Percentiles rank a stretch among this genome's conserved stretches.
Conservation (phyloP, 2,888 invertebrate genomes). For the Eristalinus aeneus region DNA sequence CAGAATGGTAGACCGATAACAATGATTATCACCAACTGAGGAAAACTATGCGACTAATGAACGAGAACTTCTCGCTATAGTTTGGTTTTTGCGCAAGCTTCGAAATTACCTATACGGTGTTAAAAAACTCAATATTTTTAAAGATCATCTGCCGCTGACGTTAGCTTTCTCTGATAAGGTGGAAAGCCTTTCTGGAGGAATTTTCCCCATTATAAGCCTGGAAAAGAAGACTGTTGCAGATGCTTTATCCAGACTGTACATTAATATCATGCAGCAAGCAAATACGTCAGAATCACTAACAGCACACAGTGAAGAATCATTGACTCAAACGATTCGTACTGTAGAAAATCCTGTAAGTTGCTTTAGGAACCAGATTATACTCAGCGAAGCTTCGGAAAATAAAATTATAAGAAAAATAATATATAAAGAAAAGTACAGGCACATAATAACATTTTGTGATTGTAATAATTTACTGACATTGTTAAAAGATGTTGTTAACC, state of each 20-base stretch:
- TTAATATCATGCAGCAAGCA: too few relatives aligned
- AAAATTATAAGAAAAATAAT: slow-evolving; percentile 5
- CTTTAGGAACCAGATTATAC: slow-evolving; percentile 41
- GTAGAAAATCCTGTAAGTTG: slow-evolving; percentile 40
- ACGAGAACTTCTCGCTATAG: slow-evolving; percentile 72
- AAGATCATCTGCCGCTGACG: too few relatives aligned
- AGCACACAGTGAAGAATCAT: too few relatives aligned
- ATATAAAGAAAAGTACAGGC: slow-evolving; percentile 22
- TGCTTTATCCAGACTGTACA: too few relatives aligned
- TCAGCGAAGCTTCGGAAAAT: neutral
- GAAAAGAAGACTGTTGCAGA: too few relatives aligned
- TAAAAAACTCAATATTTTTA: too few relatives aligned
- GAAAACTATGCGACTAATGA: neutral
- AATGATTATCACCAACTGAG: slow-evolving; percentile 4
- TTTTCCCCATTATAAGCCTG: too few relatives aligned
- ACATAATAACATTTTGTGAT: too few relatives aligned
- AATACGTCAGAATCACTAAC: too few relatives aligned
- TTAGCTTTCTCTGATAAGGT: too few relatives aligned
- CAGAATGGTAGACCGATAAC: slow-evolving; percentile 73
- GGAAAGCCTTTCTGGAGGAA: too few relatives aligned
- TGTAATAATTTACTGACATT: slow-evolving; percentile 1
- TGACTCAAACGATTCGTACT: slow-evolving; percentile 22
- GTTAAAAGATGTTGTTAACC: slow-evolving; percentile 11
- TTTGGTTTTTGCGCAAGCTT: slow-evolving; percentile 76
- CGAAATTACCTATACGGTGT: too few relatives aligned